A percentile compares a stretch with the other conserved stretches of the same genome.
Conservation (phyloP, 2,797 vertebrate genomes). For the Galagoides demidoff region DNA sequence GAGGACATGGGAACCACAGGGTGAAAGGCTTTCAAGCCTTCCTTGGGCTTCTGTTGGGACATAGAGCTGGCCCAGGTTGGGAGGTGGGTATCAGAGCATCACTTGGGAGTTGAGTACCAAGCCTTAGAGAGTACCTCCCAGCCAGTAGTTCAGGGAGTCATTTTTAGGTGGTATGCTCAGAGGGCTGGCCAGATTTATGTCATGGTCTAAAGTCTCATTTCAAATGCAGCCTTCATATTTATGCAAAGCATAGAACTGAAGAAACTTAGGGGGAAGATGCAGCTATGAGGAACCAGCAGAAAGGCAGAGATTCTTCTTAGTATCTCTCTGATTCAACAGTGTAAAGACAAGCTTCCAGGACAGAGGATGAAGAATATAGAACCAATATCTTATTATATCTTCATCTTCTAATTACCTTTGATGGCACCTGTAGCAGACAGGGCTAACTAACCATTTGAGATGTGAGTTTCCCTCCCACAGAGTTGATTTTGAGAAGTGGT, state of each 20-base stretch:
- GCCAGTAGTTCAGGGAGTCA: accelerated
- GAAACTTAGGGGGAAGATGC: background rate
- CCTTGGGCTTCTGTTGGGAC: background rate
- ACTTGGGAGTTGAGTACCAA: background rate
- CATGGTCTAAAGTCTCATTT: background rate
- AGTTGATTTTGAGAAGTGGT: background rate
- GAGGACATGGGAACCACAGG: background rate
- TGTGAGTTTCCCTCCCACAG: background rate
- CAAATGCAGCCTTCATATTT: background rate
- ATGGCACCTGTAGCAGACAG: background rate
- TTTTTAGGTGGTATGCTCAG: too few relatives aligned
- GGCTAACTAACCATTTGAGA: background rate
- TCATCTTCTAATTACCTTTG: background rate
- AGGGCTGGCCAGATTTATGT: background rate
- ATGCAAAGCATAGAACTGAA: background rate
- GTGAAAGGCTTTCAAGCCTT: background rate
- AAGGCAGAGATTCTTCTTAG: too few relatives aligned
- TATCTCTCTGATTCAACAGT: background rate
- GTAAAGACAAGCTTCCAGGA: background rate
- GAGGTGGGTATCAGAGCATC: background rate
- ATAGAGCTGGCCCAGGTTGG: background rate
- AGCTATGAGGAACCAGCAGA: background rate
- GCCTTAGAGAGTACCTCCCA: background rate
- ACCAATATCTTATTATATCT: background rate
- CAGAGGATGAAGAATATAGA: too few relatives aligned